phyloP scores from a whole-genome alignment of 2,888 invertebrate species.

The Crocallis elinguaria region DNA sequence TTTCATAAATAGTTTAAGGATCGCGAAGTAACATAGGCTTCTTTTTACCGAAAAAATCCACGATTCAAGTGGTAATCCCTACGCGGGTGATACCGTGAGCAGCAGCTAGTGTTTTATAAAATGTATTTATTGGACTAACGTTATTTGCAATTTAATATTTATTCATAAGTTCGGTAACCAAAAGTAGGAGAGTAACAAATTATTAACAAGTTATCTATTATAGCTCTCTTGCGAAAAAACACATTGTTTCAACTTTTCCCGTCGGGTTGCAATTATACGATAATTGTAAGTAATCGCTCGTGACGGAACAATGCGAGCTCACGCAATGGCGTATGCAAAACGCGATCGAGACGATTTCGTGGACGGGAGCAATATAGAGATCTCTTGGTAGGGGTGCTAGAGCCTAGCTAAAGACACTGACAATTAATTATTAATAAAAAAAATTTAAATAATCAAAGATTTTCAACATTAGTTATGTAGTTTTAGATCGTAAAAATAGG shows the following conservation, averaged over 20 bases:
- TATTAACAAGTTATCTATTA: conserved; percentile 29
- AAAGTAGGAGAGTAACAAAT: conserved; percentile 33
- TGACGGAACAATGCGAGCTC: conserved; percentile 57
- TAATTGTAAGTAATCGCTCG: conserved; percentile 71
- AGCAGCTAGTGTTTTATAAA: too few species aligned
- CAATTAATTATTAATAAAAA: too few species aligned
- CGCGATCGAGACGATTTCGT: conserved; percentile 47
- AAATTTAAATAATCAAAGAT: too few species aligned
- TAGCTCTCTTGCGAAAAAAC: conserved; percentile 43
- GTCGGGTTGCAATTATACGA: conserved; percentile 58
- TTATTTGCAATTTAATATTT: neutral
- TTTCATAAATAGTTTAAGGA: too few species aligned
- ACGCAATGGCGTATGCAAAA: conserved; percentile 59
- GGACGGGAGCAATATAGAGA: conserved; percentile 34
- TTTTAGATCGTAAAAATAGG: too few species aligned
- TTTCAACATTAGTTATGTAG: too few species aligned
- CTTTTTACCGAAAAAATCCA: too few species aligned
- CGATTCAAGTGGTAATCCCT: too few species aligned
- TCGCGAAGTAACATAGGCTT: too few species aligned
- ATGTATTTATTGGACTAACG: too few species aligned
- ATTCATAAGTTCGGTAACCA: conserved; percentile 2
- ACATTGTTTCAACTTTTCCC: conserved; percentile 66
- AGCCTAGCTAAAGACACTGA: too few species aligned
- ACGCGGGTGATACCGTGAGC: too few species aligned
- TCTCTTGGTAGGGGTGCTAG: conserved; percentile 25